Evolutionary conservation across 2,888 invertebrate species (phyloP).

Genomic region (Metalampra italica): DNA sequence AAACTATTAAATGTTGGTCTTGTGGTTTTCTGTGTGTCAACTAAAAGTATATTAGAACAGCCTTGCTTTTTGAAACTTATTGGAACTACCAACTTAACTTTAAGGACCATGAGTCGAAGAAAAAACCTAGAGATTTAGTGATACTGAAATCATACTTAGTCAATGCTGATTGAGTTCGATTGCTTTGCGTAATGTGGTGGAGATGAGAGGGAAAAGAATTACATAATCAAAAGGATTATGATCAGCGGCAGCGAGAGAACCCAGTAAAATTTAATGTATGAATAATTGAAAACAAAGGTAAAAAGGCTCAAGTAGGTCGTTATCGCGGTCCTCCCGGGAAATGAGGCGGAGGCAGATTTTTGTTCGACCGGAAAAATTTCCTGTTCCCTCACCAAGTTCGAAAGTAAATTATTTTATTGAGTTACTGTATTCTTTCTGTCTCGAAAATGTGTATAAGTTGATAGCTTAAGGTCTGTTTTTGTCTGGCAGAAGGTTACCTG

Average conservation of each 20-base stretch:
- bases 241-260: conserved; percentile 32
- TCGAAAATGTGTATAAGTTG: conserved; percentile 10
- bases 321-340: conserved; percentile 59
- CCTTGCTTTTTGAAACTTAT: too few relatives aligned
- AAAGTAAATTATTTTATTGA: conserved; percentile 44
- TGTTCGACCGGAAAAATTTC: conserved; percentile 47
- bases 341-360: conserved; percentile 50
- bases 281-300: conserved; percentile 70
- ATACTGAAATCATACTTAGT: too few relatives aligned
- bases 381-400: conserved; percentile 40
- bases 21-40: too few relatives aligned
- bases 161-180: too few relatives aligned
- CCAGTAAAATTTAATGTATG: conserved; percentile 59
- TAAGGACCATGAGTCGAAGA: too few relatives aligned
- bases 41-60: too few relatives aligned
- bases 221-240: conserved; percentile 45
- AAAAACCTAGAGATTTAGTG: too few relatives aligned
- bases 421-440: conserved; percentile 26
- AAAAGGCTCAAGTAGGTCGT: conserved; percentile 61
- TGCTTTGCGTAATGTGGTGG: too few relatives aligned
- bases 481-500: neutral
- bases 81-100: too few relatives aligned
- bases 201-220: too few relatives aligned
- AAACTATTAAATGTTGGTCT: too few relatives aligned
- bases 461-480: neutral